Percentiles rank a stretch among this genome's conserved stretches.
Evolutionary conservation across 2,113 vertebrate species (phyloP).

Genomic region (Malurus elegans): DNA sequence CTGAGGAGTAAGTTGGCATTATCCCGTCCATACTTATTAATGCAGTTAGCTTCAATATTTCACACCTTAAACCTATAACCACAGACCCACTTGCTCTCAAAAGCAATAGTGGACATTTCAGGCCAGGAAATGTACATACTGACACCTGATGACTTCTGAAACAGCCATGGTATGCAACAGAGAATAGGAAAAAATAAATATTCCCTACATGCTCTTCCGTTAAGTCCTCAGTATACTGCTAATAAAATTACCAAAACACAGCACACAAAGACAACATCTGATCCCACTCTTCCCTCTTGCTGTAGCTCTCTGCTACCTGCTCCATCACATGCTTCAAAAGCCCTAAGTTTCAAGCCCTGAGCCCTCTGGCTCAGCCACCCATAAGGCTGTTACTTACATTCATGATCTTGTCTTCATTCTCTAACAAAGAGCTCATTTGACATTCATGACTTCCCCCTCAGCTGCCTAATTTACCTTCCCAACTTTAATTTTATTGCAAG

Average conservation of each 20-base stretch:
- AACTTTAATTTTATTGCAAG: not conserved
- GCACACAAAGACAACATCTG: not conserved
- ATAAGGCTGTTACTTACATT: not conserved
- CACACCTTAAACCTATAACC: not conserved
- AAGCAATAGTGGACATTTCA: not conserved
- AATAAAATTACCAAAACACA: not conserved
- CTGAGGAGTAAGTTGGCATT: not conserved
- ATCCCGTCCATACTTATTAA: not conserved
- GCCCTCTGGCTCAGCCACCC: not conserved
- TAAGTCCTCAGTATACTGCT: not conserved
- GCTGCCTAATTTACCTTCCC: not conserved
- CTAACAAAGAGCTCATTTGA: not conserved
- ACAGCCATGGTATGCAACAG: not conserved
- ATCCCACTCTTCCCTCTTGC: not conserved
- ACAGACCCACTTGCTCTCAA: not conserved
- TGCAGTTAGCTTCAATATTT: fast-evolving
- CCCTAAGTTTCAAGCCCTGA: not conserved
- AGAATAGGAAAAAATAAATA: not conserved
- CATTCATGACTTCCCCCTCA: not conserved
- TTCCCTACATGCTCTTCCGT: not conserved
- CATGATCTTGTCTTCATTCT: not conserved
- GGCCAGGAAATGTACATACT: not conserved
- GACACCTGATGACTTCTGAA: not conserved
- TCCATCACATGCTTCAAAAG: not conserved
- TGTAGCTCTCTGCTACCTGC: not conserved